Evolutionary conservation across 2,888 invertebrate genomes (phyloP), one percentile per base, ranked within the genome.

Genomic region (Caenorhabditis angaria): DNA sequence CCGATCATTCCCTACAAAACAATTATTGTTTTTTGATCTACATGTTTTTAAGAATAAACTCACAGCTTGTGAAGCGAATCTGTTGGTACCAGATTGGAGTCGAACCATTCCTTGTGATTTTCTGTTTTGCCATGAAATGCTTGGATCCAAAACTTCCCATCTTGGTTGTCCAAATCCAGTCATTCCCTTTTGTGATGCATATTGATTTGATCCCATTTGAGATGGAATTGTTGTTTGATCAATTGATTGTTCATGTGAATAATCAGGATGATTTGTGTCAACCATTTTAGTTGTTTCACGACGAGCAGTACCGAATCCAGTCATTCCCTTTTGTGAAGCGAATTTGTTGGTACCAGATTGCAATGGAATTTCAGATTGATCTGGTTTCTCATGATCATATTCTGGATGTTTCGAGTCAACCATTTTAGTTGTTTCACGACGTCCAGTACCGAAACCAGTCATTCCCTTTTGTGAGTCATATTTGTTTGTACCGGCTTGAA

Each of bases 381-480:
- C 87, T 55, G 85, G 83, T 54, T 78, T 80, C 78, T 87, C 87
- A 80, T 83, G 83, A 65, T 83, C 81, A 74, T 88, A 87, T 58
- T 87, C 87, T 48, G 87, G 88, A 70, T 88, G 87, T 76, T 87
- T 88, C 51, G 83, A 76, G 76, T 87, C 87, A 65, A 79, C 51
- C 85, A 87, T 87, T 74, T 83, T 85, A 24, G 86, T 87, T 62
- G 85, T 83, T 77, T 87, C 87, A 73, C 87, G 87, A 81, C 87
- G 85, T 20, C 75, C 80, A 12, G 87, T 87, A 77, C 87, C 87
- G 76, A 87, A 82, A 14, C 82, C 80, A 62, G 85, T 85, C 86
- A 87, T 86, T 63, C 85, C 83, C 78, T 85, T 87, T 76, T 87
- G 87, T n/a, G 87, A 88, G 77, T 83, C 87, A 66, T 85, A 87